Conservation (phyloP, 2,113 vertebrate species). For the Cephalopholis sonnerati region DNA sequence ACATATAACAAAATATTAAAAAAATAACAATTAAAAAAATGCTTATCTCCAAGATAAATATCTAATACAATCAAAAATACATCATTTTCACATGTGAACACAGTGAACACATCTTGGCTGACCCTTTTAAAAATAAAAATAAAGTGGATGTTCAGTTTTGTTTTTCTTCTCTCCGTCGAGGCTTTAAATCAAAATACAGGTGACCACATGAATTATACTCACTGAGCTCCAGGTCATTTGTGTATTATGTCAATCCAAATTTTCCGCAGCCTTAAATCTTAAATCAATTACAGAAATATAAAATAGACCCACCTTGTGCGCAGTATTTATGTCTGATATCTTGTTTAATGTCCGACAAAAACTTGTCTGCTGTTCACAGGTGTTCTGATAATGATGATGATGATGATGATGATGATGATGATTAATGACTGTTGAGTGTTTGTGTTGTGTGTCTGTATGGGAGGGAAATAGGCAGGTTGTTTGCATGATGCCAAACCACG, state of each 20-base stretch:
- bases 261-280: not conserved
- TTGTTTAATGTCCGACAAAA: not conserved
- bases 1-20: not conserved
- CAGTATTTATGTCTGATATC: not conserved
- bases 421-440: too few relatives aligned
- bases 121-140: not conserved
- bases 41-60: not conserved
- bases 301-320: not conserved
- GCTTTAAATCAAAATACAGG: not conserved
- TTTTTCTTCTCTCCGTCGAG: not conserved
- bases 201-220: not conserved
- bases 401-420: too few relatives aligned
- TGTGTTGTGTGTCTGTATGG: not conserved
- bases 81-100: not conserved
- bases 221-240: not conserved
- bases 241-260: not conserved
- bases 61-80: not conserved
- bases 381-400: not conserved
- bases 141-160: not conserved
- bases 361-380: not conserved
- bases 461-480: not conserved
- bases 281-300: not conserved
- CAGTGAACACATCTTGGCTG: not conserved
- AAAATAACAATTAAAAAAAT: not conserved
- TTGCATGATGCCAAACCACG: conserved; percentile 24